Evolutionary conservation across 2,113 vertebrate genomes (phyloP), one percentile per base, ranked within the genome.

Genomic region (Gasterosteus nipponicus): DNA sequence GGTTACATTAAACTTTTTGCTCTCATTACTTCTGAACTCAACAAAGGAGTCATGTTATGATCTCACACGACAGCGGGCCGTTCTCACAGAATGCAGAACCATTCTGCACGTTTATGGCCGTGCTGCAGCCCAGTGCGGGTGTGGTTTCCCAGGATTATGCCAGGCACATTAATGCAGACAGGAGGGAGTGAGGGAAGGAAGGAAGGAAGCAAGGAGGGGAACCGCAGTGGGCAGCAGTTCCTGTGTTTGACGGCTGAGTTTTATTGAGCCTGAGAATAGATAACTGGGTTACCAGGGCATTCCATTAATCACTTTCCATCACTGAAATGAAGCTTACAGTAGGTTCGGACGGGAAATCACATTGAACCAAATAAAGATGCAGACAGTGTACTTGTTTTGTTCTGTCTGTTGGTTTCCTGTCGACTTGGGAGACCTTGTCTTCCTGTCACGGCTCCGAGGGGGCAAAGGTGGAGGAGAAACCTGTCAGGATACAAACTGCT

Each of bases 161-260:
- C 89, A 92, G 86, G 82, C 88, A 83, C 31, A 46, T 64, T 62
- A 64, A 78, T 77, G 46, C 38, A 41, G 86, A 51, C 74, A 78
- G 70, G 38, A 78, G 74, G 72, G 39, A 87, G 60, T 33, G 70
- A 89, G 73, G 69, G 79, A 90, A 70, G 44, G 83, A 58, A 76
- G 82, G 77, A 90, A 92, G 90, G 89, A 91, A 91, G 73, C 67
- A 83, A 87, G 75, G 68, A 84, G 66, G 74, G 67, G 76, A 81
- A 58, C 71, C 83, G 81, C 80, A 86, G 75, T 82, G 89, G 89
- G 87, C 82, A 81, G 65, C 81, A 72, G 53, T 89, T 88, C 87
- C 92, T 91, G 84, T 83, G 78, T 70, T 26, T 31, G 33, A 71
- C 19, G 31, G 63, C 54, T 82, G 77, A 83, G 77, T 84, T 83